Percentiles rank a stretch among this genome's conserved stretches.
Conservation (phyloP, 2,797 vertebrate species). For the Corythornis leucogaster region DNA sequence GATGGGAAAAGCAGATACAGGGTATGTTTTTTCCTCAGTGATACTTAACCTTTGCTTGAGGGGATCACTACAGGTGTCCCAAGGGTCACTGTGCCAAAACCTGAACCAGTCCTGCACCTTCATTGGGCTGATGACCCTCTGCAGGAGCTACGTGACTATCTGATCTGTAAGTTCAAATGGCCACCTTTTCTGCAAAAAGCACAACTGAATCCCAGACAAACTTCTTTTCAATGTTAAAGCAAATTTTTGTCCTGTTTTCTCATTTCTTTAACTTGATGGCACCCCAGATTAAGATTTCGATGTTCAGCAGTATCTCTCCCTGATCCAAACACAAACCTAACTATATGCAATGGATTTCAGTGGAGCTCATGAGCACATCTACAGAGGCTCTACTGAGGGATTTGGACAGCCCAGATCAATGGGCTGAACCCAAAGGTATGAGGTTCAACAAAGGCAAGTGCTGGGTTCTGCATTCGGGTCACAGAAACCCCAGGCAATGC, state of each 20-base stretch:
- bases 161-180: background rate
- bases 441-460: no score
- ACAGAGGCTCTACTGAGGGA: no score
- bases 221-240: background rate
- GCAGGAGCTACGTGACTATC: background rate
- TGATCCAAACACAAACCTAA: background rate
- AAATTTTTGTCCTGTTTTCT: background rate
- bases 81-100: background rate
- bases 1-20: background rate
- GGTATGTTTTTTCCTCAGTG: background rate
- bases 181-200: background rate
- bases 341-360: fast-evolving
- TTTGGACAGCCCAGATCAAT: no score
- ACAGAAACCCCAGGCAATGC: no score
- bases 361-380: background rate
- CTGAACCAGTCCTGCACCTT: background rate
- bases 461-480: no score
- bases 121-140: background rate
- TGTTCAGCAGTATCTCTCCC: background rate
- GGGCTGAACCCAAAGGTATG: no score
- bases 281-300: background rate
- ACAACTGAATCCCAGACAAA: background rate
- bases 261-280: background rate
- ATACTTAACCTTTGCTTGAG: background rate
- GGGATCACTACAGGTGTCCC: background rate